These are phyloP conservation scores for Operophtera brumata DNA, from an alignment of 2,888 invertebrate genomes.

Conservation along the genomic window DNA sequence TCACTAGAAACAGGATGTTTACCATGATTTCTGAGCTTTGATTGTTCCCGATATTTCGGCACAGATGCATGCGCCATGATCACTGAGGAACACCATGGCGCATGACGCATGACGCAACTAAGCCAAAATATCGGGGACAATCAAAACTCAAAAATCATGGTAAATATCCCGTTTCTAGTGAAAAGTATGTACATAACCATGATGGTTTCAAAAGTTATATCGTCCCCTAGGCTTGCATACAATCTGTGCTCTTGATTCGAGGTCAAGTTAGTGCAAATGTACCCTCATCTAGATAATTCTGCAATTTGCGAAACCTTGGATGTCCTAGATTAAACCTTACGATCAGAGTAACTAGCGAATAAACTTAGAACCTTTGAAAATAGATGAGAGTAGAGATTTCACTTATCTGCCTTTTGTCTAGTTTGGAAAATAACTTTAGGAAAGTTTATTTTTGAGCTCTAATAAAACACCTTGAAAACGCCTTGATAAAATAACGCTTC, in stretches of 20 bases:
- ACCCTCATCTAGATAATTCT: conserved; percentile 6
- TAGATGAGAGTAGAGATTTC: neutral
- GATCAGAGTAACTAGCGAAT: neutral
- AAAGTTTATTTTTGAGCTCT: neutral
- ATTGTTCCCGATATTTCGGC: no score
- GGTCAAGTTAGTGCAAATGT: neutral
- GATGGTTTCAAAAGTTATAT: no score
- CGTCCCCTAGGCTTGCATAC: neutral
- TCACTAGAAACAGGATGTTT: no score
- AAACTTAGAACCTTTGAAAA: neutral
- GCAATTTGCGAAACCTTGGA: conserved; percentile 6
- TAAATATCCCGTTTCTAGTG: no score
- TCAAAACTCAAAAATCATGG: no score
- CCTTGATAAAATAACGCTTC: neutral
- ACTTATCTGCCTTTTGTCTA: neutral
- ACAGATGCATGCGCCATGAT: no score
- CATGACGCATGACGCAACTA: no score
- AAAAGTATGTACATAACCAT: no score
- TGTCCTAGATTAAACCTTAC: neutral
- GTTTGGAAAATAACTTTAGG: neutral
- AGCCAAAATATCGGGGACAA: no score
- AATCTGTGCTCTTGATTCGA: conserved; percentile 2
- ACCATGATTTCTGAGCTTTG: no score
- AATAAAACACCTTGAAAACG: neutral
- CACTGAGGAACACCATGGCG: no score